Percentiles rank a stretch among this genome's conserved stretches.
phyloP scores from a whole-genome alignment of 2,888 invertebrate species.

The Orchestes rusci region DNA sequence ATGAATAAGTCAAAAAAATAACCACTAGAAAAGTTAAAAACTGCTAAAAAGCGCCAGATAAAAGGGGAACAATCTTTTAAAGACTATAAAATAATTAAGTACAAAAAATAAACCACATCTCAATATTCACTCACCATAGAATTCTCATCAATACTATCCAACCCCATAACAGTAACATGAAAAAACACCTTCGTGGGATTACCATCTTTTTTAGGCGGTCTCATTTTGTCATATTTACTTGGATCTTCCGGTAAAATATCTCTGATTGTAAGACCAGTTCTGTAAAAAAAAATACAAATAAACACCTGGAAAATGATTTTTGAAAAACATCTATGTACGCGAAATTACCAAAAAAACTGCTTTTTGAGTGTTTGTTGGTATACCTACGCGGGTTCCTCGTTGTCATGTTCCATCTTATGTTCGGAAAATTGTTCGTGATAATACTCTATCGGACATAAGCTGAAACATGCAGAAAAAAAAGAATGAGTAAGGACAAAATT shows the following conservation, averaged over 20 bases:
- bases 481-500: neutral
- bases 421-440: constrained; percentile 34
- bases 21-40: too few species aligned
- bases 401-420: constrained; percentile 30
- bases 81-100: too few species aligned
- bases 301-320: too few species aligned
- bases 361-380: too few species aligned
- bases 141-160: constrained; percentile 92
- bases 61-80: too few species aligned
- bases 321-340: neutral
- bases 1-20: too few species aligned
- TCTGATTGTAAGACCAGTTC: constrained; percentile 70
- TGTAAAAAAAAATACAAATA: constrained; percentile 35
- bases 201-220: constrained; percentile 84
- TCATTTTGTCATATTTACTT: constrained; percentile 85
- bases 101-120: too few species aligned
- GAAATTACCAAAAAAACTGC: too few species aligned
- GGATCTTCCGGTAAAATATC: constrained; percentile 83
- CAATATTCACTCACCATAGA: constrained; percentile 64
- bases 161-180: constrained; percentile 90
- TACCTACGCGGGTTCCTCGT: constrained; percentile 34
- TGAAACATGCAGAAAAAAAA: constrained; percentile 27
- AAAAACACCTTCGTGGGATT: constrained; percentile 83
- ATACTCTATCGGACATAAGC: constrained; percentile 36
- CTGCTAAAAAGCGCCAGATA: too few species aligned